phyloP scores from a whole-genome alignment of 2,797 vertebrate genomes.

The Leontocebus nigricollis region DNA sequence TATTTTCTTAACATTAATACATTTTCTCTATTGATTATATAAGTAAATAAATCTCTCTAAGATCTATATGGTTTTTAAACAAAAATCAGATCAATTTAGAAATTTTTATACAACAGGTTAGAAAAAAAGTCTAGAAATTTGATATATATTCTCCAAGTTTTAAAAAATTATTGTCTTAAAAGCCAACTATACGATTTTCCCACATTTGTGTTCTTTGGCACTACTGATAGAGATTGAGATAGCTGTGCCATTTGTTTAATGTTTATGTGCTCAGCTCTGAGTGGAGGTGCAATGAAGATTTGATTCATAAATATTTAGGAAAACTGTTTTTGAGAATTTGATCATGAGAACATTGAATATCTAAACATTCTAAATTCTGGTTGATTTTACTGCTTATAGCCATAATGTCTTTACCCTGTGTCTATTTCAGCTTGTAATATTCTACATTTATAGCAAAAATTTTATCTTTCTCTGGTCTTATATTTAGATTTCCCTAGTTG shows the following conservation, averaged over 20 bases:
- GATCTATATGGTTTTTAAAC: background rate
- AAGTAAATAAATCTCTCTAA: background rate
- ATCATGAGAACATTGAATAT: background rate
- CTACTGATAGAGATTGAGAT: background rate
- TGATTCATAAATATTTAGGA: background rate
- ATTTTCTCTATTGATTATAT: background rate
- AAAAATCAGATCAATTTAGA: background rate
- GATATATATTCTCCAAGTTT: background rate
- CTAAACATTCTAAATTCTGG: background rate
- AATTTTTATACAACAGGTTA: background rate
- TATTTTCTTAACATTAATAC: background rate
- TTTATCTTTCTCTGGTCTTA: background rate
- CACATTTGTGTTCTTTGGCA: background rate
- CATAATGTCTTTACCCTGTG: background rate
- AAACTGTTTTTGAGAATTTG: background rate
- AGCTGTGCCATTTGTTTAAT: background rate
- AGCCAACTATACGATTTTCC: background rate
- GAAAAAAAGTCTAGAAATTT: background rate
- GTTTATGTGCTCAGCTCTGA: background rate
- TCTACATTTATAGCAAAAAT: background rate
- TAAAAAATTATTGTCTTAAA: background rate
- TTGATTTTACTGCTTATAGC: background rate
- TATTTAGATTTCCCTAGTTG: background rate
- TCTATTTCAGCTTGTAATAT: conserved; percentile 2
- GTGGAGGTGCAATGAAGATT: background rate